Conservation (phyloP, 2,797 vertebrate species). For the Rhinichthys osculus region DNA sequence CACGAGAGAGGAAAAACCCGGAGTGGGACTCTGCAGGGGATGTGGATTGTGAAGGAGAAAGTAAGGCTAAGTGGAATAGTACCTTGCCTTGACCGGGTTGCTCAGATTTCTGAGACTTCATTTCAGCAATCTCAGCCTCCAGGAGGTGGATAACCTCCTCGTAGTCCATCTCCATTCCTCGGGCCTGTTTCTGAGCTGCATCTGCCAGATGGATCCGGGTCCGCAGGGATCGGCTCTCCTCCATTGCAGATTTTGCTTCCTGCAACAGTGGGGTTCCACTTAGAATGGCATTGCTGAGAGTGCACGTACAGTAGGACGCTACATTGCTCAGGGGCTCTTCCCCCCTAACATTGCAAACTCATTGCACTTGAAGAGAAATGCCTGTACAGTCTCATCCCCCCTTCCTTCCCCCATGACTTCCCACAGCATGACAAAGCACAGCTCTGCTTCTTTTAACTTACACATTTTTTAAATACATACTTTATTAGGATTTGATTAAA, state of each 20-base stretch:
- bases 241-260: constrained; percentile 86
- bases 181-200: constrained; percentile 86
- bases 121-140: constrained; percentile 90
- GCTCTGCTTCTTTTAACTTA: constrained; percentile 13
- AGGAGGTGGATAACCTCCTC: constrained; percentile 93
- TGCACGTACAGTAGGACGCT: constrained; percentile 44
- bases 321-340: constrained; percentile 46
- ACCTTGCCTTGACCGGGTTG: constrained; percentile 82
- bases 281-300: constrained; percentile 48
- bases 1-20: constrained; percentile 79
- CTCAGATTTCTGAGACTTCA: constrained; percentile 87
- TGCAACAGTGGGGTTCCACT: constrained; percentile 64
- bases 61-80: constrained; percentile 50
- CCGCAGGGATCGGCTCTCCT: constrained; percentile 83
- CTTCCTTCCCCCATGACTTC: not conserved
- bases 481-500: not conserved
- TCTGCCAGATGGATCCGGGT: constrained; percentile 87
- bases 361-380: constrained; percentile 37
- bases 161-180: constrained; percentile 94
- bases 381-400: not conserved
- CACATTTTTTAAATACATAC: not conserved
- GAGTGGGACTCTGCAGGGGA: constrained; percentile 31
- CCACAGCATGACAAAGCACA: constrained; percentile 53
- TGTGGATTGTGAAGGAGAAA: constrained; percentile 22
- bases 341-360: constrained; percentile 42